Base-by-base conservation (phyloP, 1,140 invertebrate species). In the Drosophila setifemur region DNA sequence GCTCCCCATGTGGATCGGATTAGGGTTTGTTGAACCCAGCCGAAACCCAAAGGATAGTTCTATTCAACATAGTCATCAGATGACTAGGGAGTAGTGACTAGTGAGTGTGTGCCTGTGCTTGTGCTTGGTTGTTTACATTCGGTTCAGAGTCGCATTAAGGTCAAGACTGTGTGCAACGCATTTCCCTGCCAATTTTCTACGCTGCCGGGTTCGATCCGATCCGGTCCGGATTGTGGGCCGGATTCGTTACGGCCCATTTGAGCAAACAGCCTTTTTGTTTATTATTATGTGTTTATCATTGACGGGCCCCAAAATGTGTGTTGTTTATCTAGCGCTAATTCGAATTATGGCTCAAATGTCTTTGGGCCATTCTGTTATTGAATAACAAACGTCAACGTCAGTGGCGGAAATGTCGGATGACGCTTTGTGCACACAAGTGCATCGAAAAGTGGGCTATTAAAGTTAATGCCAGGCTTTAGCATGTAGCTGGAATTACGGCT, bases 1-100 rank as follows among this genome's bases (percentile, higher is more conserved):
- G 26, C 12, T 18, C 26, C 14, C 23, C n/a, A n/a, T 37, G 12
- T 23, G 2, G 2, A 23, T 23, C 12, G 11, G 6, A 6, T 21
- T 5, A 23, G 11, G 44, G 76, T 81, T 66, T 72, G 49, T 82
- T 82, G 77, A 82, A 72, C 76, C 14, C 42, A 25, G 1, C 7
- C n/a, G 35, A 11, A 4, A 14, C 26, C 8, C 19, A 23, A 48
- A 63, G 54, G 14, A 60, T 25, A 31, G 4, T 39, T 63, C 19
- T 6, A 64, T 64, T 48, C 8, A 29, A 19, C 23, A 48, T 26
- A 29, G 19, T 12, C 40, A 64, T 19, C 18, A 21, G n/a, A n/a
- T n/a, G n/a, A n/a, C n/a, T n/a, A n/a, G n/a, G n/a, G n/a, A n/a
- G n/a, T n/a, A n/a, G n/a, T n/a, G n/a, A n/a, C n/a, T n/a, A n/a